Conservation (phyloP, 2,888 invertebrate genomes). For the Sinhomidia bicolor region DNA sequence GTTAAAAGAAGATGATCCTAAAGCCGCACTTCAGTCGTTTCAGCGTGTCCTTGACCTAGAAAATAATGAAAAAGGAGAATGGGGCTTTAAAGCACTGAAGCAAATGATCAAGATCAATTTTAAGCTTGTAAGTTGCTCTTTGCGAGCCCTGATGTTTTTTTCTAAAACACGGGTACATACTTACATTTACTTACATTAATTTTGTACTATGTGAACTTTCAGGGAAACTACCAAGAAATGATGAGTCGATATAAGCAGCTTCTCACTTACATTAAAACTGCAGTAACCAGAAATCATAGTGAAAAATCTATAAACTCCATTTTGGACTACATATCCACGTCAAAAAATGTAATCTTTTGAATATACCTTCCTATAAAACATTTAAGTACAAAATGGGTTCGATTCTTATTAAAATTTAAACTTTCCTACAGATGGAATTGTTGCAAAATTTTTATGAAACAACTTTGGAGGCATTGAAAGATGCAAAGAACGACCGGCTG, state of each 20-base stretch:
- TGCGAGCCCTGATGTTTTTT: neutral
- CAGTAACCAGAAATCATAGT: constrained; percentile 99
- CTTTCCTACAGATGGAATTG: constrained; percentile 93
- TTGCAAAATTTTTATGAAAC: constrained; percentile 99
- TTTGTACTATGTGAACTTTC: too few species aligned
- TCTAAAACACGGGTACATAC: too few species aligned
- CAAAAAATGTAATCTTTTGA: constrained; percentile 97
- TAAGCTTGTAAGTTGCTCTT: constrained; percentile 88
- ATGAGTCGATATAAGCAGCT: constrained; percentile 97
- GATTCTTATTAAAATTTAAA: neutral
- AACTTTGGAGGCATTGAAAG: constrained; percentile 95
- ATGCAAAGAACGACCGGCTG: constrained; percentile 98
- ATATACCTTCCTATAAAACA: too few species aligned
- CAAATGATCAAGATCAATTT: constrained; percentile 99
- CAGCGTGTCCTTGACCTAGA: constrained; percentile 98
- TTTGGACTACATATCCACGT: constrained; percentile 99
- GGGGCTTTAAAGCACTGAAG: constrained; percentile 99
- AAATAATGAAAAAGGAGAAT: constrained; percentile 99
- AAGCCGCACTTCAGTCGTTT: constrained; percentile 95
- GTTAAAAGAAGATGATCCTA: constrained; percentile 97
- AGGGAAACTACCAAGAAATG: constrained; percentile 96
- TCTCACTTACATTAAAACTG: constrained; percentile 98
- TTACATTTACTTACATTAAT: too few species aligned
- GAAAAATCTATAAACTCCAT: constrained; percentile 99
- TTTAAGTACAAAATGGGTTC: neutral